These are phyloP conservation scores for Loxodonta africana DNA, from an alignment of 2,113 vertebrate species.

Conservation along the genomic window DNA sequence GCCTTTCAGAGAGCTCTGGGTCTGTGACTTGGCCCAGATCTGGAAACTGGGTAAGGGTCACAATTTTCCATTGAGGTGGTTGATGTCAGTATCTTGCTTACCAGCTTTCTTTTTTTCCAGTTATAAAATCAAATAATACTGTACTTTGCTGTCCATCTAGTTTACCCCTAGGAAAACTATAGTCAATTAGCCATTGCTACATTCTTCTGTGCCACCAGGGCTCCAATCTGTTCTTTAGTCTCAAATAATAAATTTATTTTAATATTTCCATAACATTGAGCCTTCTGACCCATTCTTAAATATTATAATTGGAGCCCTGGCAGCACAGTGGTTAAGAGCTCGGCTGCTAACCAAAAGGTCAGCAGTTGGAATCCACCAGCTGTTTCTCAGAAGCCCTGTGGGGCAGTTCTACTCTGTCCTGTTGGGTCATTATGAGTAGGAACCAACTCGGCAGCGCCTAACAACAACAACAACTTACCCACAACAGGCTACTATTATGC, in stretches of 20 bases:
- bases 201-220: background rate
- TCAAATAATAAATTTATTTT: background rate
- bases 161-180: no score
- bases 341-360: no score
- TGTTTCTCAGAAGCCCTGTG: no score
- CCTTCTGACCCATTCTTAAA: background rate
- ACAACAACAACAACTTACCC: no score
- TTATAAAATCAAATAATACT: background rate
- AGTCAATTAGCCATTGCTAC: background rate
- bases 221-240: background rate
- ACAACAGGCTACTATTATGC: no score
- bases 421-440: no score
- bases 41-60: background rate
- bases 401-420: no score
- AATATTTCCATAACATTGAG: background rate
- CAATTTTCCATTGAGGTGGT: background rate
- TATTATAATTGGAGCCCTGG: no score
- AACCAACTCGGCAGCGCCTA: no score
- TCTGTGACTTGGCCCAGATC: background rate
- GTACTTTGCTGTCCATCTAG: background rate
- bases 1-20: background rate
- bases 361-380: no score
- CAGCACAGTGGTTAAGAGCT: no score
- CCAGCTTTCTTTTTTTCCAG: background rate
- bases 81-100: background rate